A percentile compares a stretch with the other conserved stretches of the same genome.
Evolutionary conservation across 2,888 invertebrate genomes (phyloP).

Genomic region (Meandrusa payeni): DNA sequence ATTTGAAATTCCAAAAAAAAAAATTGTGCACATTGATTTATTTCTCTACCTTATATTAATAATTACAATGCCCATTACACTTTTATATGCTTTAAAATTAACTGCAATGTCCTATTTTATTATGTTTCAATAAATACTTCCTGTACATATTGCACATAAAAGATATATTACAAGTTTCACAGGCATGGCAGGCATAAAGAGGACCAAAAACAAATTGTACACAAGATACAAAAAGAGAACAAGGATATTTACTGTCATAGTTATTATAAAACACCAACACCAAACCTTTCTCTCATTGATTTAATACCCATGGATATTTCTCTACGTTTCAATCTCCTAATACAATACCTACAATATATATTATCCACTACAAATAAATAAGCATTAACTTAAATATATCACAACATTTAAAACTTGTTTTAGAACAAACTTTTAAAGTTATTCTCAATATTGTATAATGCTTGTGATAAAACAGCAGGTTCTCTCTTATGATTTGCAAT

Average conservation of each 20-base stretch:
- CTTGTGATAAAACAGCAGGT: conserved; percentile 56
- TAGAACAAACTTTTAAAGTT: conserved; percentile 72
- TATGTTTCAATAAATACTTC: no score
- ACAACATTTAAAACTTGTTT: conserved; percentile 27
- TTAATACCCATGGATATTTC: conserved; percentile 12
- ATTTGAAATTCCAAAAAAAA: neutral
- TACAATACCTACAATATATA: conserved; percentile 16
- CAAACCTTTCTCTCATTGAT: conserved; percentile 11
- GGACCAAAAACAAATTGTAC: no score
- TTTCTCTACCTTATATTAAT: no score
- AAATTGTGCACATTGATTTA: no score
- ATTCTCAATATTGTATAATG: conserved; percentile 64
- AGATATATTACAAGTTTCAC: no score
- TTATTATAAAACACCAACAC: conserved; percentile 4
- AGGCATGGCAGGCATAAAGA: no score
- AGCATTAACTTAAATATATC: conserved; percentile 28
- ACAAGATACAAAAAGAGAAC: neutral
- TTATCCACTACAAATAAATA: conserved; percentile 29
- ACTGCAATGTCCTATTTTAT: no score
- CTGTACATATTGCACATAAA: no score
- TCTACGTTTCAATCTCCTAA: conserved; percentile 7
- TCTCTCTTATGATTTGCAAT: conserved; percentile 44
- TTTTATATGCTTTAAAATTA: no score
- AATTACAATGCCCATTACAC: no score
- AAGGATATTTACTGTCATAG: neutral